Base-by-base conservation (phyloP, 2,113 vertebrate species). In the Erythrocercus mccallii region DNA sequence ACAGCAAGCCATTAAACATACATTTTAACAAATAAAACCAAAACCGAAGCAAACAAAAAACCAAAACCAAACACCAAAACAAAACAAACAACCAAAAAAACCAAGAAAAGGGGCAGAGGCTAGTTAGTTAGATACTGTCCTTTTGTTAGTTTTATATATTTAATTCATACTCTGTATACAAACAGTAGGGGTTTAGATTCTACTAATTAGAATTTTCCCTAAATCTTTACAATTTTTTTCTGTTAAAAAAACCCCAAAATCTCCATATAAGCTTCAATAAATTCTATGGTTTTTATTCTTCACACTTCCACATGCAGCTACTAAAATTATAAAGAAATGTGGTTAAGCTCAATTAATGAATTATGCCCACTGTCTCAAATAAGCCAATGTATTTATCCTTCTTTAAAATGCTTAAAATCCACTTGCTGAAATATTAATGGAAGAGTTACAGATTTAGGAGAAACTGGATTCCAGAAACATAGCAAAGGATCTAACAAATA, bases 231-330 rank as follows among this genome's bases (percentile, higher is more conserved):
- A 30, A 30, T 58, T 44, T 66, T 15, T 53, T 51, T 37, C n/a
- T 48, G 6, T 10, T 58, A 28, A 73, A 79, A 38, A 65, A 25
- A 0, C 2, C 1, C 15, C n/a, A n/a, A 69, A 4, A 15, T 47
- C 10, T 57, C n/a, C 12, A 2, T 2, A 5, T n/a, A 35, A 65
- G 6, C 15, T 33, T 69, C 64, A 72, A 5, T 15, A 76, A 77
- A 70, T 38, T 11, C 13, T 27, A 25, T 3, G 3, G 1, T 3
- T 62, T 60, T 30, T 5, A 12, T 54, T 58, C 20, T 42, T 50
- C 23, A 64, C 11, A 50, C 8, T 74, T 82, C 28, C 35, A 30
- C 30, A 47, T 27, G 42, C 24, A 57, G 37, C 42, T 47, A 72
- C 42, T 47, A 57, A 69, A 86, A 53, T 42, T 28, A 33, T 12